phyloP scores from a whole-genome alignment of 2,888 invertebrate genomes.

The Eucera pruinosa region DNA sequence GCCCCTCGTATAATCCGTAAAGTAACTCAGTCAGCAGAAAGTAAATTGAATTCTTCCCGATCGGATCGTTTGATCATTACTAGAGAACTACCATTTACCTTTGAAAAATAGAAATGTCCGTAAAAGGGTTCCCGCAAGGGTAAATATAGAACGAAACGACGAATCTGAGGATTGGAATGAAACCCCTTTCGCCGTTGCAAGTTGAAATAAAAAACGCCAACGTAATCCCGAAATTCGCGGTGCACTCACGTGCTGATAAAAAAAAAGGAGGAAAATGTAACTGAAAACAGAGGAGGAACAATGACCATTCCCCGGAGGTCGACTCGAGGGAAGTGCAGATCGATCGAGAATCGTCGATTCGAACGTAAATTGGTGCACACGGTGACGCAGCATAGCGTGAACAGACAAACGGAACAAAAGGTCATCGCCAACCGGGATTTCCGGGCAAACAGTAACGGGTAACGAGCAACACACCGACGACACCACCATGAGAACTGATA shows the following conservation, averaged over 20 bases:
- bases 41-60: background rate
- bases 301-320: constrained; percentile 2
- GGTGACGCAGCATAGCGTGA: constrained; percentile 18
- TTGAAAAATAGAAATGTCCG: background rate
- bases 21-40: too few species aligned
- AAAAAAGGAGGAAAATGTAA: background rate
- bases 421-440: constrained; percentile 60
- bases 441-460: constrained; percentile 62
- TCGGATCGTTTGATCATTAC: background rate
- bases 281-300: background rate
- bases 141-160: background rate
- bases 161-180: background rate
- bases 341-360: constrained; percentile 47
- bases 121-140: constrained; percentile 12
- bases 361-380: constrained; percentile 52
- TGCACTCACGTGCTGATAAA: background rate
- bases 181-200: background rate
- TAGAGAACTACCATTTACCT: background rate
- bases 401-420: constrained; percentile 60
- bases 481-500: constrained; percentile 46
- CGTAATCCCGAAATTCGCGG: background rate
- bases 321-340: constrained; percentile 20
- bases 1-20: too few species aligned
- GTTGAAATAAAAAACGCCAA: background rate
- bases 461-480: constrained; percentile 55